Evolutionary conservation across 2,888 invertebrate species (phyloP).

Genomic region (Tenodera sinensis): DNA sequence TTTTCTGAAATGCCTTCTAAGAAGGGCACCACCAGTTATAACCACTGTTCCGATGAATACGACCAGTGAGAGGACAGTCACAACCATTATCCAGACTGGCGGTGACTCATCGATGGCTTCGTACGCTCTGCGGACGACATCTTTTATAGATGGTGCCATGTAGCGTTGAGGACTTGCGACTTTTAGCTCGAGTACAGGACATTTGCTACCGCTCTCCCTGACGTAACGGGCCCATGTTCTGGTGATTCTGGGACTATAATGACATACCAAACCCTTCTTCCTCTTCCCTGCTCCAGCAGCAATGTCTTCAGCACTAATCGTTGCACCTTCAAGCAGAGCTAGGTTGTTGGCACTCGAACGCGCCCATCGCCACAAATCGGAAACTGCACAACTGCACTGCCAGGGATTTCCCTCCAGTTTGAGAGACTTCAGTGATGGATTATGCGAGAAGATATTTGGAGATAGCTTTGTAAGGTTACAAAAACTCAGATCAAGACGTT

Average conservation of each 20-base stretch:
- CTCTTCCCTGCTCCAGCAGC: constrained; percentile 61
- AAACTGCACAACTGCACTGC: constrained; percentile 64
- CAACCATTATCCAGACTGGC: neutral
- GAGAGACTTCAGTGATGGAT: constrained; percentile 54
- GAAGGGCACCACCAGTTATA: neutral
- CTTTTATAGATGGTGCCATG: neutral
- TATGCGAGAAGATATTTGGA: constrained; percentile 54
- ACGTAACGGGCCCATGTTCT: neutral
- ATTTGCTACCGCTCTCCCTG: neutral
- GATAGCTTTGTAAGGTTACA: constrained; percentile 46
- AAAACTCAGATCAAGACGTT: constrained; percentile 19
- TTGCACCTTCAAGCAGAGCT: constrained; percentile 62
- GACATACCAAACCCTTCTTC: constrained; percentile 60
- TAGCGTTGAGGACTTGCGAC: neutral
- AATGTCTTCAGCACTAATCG: constrained; percentile 57
- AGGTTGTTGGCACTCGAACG: constrained; percentile 60
- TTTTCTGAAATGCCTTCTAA: neutral
- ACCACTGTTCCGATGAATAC: neutral
- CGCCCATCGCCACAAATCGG: constrained; percentile 72
- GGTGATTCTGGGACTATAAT: constrained; percentile 43
- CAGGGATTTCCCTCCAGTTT: constrained; percentile 67
- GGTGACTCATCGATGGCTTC: neutral
- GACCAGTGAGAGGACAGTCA: neutral
- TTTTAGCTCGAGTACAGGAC: neutral
- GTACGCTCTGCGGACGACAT: neutral